Conservation (phyloP, 1,140 invertebrate genomes). For the Drosophila ficusphila region DNA sequence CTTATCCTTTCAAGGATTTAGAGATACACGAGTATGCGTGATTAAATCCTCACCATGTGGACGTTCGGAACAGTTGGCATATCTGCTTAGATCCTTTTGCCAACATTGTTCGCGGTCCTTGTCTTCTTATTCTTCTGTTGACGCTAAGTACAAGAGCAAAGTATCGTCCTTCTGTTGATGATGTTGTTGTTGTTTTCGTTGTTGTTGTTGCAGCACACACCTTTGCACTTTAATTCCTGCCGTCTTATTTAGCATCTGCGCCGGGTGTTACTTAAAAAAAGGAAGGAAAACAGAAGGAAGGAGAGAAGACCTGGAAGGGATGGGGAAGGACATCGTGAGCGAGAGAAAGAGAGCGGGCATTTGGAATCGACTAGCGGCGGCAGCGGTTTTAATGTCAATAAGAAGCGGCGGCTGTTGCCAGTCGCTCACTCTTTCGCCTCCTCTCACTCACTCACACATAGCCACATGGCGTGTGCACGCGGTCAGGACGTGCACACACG, state of each 20-base stretch:
- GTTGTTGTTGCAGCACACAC: conserved; percentile 33
- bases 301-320: not conserved
- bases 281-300: not conserved
- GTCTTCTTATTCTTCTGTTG: conserved; percentile 13
- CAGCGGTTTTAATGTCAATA: conserved; percentile 60
- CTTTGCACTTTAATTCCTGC: conserved; percentile 74
- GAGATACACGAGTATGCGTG: not conserved
- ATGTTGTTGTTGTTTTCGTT: conserved; percentile 15
- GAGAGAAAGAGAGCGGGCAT: not conserved
- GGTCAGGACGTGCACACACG: conserved; percentile 63
- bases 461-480: conserved; percentile 55
- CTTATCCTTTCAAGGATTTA: not conserved
- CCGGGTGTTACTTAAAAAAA: conserved; percentile 67
- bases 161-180: conserved; percentile 16
- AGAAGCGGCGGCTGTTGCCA: conserved; percentile 56
- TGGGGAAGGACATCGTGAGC: conserved; percentile 1
- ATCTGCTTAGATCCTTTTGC: conserved; percentile 25
- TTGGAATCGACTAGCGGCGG: conserved; percentile 10
- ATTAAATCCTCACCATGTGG: conserved; percentile 28
- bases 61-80: conserved; percentile 25
- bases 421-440: conserved; percentile 3
- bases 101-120: conserved; percentile 1
- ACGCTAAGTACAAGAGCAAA: conserved; percentile 31
- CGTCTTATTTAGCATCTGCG: conserved; percentile 80
- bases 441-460: conserved; percentile 9